Conservation (phyloP, 2,797 vertebrate species). For the Mycteria americana region DNA sequence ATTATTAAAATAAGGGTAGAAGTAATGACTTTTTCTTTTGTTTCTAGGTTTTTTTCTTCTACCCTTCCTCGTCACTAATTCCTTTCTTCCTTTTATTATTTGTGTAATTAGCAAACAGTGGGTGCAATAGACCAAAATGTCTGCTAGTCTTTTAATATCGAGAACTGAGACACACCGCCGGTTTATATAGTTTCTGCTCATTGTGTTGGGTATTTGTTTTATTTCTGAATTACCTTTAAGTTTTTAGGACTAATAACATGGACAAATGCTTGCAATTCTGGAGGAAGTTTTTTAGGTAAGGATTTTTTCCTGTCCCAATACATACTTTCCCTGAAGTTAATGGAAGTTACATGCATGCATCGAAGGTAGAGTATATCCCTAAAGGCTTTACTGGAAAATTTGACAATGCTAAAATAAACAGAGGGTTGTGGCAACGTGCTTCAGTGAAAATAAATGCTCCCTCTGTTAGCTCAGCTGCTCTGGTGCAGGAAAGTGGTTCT, state of each 20-base stretch:
- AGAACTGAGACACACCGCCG: neutral
- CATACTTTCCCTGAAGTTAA: neutral
- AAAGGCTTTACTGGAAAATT: slow-evolving; percentile 13
- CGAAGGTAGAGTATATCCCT: neutral
- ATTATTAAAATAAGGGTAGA: neutral
- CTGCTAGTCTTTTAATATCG: neutral
- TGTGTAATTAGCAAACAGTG: neutral
- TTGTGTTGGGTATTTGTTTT: neutral
- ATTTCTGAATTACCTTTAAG: neutral
- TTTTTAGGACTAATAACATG: neutral
- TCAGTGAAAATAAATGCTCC: neutral
- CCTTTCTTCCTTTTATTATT: neutral
- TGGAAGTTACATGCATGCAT: neutral
- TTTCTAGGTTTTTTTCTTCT: neutral
- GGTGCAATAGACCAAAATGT: neutral
- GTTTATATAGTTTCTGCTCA: neutral
- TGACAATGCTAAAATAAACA: slow-evolving; percentile 25
- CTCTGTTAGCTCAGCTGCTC: slow-evolving; percentile 38
- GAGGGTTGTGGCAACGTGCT: neutral
- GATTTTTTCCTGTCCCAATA: neutral
- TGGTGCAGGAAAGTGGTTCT: neutral
- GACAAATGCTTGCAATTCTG: neutral
- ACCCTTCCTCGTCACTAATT: neutral
- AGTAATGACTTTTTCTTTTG: neutral
- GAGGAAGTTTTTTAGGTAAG: neutral